Conservation (phyloP, 1,140 invertebrate genomes). For the Cotesia glomerata region DNA sequence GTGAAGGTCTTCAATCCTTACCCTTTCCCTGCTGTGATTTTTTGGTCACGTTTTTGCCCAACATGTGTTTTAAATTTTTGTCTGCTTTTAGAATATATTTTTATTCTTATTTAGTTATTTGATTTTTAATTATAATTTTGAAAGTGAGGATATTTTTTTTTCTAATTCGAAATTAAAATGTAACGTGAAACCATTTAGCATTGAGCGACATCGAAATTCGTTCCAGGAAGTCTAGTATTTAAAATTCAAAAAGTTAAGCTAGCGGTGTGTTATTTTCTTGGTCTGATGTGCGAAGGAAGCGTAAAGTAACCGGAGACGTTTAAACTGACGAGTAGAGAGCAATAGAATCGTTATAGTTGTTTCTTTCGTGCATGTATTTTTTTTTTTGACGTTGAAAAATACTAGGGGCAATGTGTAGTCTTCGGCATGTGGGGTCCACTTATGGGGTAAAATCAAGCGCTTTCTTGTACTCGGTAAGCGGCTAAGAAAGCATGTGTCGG, state of each 20-base stretch:
- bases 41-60: neutral
- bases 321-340: conserved; percentile 1
- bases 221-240: conserved; percentile 28
- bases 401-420: neutral
- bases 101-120: too few relatives aligned
- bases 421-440: conserved; percentile 49
- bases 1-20: conserved; percentile 30
- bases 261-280: conserved; percentile 17
- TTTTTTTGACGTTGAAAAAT: neutral
- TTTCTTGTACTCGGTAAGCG: conserved; percentile 52
- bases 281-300: conserved; percentile 26
- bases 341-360: neutral
- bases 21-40: neutral
- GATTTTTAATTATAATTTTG: too few relatives aligned
- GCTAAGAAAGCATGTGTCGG: conserved; percentile 53
- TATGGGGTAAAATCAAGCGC: conserved; percentile 51
- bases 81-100: too few relatives aligned
- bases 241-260: neutral
- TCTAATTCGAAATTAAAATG: neutral
- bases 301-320: conserved; percentile 48
- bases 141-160: neutral
- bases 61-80: neutral
- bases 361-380: neutral
- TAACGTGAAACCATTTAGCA: conserved; percentile 26
- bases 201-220: conserved; percentile 25